These are phyloP conservation scores for Daphoenositta chrysoptera DNA, from an alignment of 2,113 vertebrate genomes.

Conservation along the genomic window DNA sequence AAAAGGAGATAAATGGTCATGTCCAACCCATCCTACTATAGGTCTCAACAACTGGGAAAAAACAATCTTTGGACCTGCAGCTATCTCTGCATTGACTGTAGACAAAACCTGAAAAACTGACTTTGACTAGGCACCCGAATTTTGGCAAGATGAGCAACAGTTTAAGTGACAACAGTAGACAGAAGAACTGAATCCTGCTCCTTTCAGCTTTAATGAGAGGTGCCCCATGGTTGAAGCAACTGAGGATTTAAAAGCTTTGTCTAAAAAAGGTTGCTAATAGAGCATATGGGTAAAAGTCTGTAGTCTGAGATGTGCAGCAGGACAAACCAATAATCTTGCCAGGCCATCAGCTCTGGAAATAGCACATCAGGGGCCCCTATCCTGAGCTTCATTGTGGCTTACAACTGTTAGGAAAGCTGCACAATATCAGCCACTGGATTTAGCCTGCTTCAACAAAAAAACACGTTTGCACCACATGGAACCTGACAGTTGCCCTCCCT, in stretches of 20 bases:
- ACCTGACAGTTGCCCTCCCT: constrained; percentile 30
- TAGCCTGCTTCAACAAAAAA: constrained; percentile 17
- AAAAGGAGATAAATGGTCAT: neutral
- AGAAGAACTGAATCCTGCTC: neutral
- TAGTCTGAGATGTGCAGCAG: neutral
- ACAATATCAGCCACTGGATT: neutral
- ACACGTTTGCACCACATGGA: constrained; percentile 47
- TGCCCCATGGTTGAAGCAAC: neutral
- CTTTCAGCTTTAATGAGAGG: neutral
- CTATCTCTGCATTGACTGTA: neutral
- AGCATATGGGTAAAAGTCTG: neutral
- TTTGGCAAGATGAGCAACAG: neutral
- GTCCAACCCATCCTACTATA: neutral
- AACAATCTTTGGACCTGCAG: neutral
- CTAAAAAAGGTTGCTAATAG: neutral
- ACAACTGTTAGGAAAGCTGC: neutral
- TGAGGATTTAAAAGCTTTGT: neutral
- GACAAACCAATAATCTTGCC: neutral
- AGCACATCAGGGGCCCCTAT: neutral
- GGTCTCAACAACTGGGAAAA: neutral
- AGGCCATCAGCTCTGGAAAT: neutral
- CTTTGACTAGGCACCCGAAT: neutral
- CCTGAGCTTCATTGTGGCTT: neutral
- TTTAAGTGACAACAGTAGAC: neutral
- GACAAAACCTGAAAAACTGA: neutral